phyloP scores from a whole-genome alignment of 2,888 invertebrate species.

The Dinocampus coccinellae region DNA sequence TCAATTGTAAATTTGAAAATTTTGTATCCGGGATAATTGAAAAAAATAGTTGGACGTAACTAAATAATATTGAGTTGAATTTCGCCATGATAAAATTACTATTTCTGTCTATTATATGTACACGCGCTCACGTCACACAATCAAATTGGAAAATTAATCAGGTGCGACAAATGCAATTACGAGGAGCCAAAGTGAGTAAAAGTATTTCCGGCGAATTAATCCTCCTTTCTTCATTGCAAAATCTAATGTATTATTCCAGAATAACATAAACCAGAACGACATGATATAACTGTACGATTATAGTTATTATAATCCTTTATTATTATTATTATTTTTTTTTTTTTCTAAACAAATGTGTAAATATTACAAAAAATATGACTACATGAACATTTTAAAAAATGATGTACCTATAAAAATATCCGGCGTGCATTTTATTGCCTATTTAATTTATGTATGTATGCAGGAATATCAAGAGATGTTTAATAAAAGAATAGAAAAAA shows the following conservation, averaged over 20 bases:
- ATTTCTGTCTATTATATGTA: no score
- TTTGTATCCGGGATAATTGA: no score
- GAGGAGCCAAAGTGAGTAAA: neutral
- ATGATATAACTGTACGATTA: no score
- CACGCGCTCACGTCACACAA: neutral
- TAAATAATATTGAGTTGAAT: no score
- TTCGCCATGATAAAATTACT: no score
- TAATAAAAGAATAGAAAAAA: neutral
- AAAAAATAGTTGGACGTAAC: no score
- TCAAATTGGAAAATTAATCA: constrained; percentile 11
- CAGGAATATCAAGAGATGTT: neutral
- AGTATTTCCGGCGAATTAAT: constrained; percentile 11
- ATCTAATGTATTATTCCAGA: no score
- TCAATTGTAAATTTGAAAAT: no score
- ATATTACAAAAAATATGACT: no score
- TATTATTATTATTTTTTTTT: no score
- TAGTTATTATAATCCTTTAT: no score
- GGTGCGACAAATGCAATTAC: constrained; percentile 11
- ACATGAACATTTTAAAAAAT: neutral
- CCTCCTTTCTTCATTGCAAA: neutral
- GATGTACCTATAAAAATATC: neutral
- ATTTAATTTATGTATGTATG: neutral
- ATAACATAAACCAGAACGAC: no score
- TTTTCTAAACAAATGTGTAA: neutral
- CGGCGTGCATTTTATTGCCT: neutral